Base-by-base conservation (phyloP, 1,140 invertebrate genomes). In the Mya arenaria region DNA sequence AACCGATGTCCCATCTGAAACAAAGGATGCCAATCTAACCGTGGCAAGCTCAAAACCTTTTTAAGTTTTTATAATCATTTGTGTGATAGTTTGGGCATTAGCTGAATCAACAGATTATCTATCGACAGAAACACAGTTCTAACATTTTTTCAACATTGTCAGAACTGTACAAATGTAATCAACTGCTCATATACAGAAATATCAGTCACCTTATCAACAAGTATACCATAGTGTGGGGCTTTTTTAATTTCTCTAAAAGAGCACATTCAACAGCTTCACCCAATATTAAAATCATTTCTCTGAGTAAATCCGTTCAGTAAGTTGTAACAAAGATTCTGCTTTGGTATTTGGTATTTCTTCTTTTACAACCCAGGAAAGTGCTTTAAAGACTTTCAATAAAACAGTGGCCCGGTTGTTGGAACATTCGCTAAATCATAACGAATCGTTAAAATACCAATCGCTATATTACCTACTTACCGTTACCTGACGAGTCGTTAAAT, bases 101-200 rank as follows among this genome's bases (percentile, higher is more conserved):
- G 56, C 56, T 17, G 56, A 60, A 25, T 60, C 56, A 60, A 25
- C 25, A 60, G 25, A 25, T 60, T 60, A 25, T 60, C 56, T 19
- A 60, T 25, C 10, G 56, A 60, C 13, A 60, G 25, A 60, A 60
- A 25, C 28, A 25, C 56, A 15, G 25, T 25, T 60, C 28, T 60
- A 15, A 60, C 56, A 10, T 60, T 25, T 15, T 60, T 60, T 60
- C 56, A 60, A 25, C 10, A 10, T 25, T n/a, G n/a, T n/a, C n/a
- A n/a, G n/a, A n/a, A n/a, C n/a, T n/a, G n/a, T n/a, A n/a, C 62
- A 65, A 65, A 65, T 65, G 62, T 65, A 13, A 65, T 34, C 62
- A 65, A 32, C 28, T 65, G 62, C 28, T 65, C 62, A 10, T 8
- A 32, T 6, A 65, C 62, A 65, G 62, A 65, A 13, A 65, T 65